Evolutionary conservation across 1,140 invertebrate genomes (phyloP).

Genomic region (Meloidogyne floridensis): DNA sequence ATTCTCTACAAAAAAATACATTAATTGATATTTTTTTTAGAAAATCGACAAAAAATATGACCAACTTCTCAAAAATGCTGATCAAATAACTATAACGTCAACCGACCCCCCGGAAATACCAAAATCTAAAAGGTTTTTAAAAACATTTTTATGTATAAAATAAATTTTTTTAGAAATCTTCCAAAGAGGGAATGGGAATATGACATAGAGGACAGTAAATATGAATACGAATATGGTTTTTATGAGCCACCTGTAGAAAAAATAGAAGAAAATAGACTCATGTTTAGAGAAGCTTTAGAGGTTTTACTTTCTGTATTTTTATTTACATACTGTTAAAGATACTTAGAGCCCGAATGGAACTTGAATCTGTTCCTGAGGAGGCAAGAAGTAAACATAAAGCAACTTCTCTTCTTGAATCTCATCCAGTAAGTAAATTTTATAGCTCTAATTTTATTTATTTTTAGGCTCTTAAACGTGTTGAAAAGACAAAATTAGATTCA

Average conservation of each 20-base stretch:
- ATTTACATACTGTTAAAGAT: conserved; percentile 26
- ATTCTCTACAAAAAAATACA: conserved; percentile 10
- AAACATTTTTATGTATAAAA: too few species aligned
- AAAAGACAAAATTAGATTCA: conserved; percentile 39
- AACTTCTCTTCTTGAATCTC: conserved; percentile 12
- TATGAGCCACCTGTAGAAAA: conserved; percentile 48
- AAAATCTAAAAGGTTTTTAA: conserved; percentile 10
- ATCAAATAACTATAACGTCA: conserved; percentile 50
- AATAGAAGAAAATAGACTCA: conserved; percentile 38
- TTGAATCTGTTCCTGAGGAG: conserved; percentile 15
- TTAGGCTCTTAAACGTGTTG: conserved; percentile 39
- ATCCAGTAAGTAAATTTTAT: conserved; percentile 33
- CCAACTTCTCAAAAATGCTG: conserved; percentile 49
- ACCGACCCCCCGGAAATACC: conserved; percentile 42
- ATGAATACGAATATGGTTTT: conserved; percentile 46
- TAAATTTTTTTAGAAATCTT: conserved; percentile 23
- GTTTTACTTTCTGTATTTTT: conserved; percentile 23
- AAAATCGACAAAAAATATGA: conserved; percentile 48
- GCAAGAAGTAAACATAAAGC: conserved; percentile 8
- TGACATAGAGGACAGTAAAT: not conserved
- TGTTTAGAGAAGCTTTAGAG: conserved; percentile 47
- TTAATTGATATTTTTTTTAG: conserved; percentile 34
- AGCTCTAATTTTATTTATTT: not conserved
- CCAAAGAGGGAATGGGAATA: conserved; percentile 31
- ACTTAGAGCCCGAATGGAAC: conserved; percentile 43